These are phyloP conservation scores for Eupithecia pulchellata DNA, from an alignment of 2,888 invertebrate species.

Conservation along the genomic window DNA sequence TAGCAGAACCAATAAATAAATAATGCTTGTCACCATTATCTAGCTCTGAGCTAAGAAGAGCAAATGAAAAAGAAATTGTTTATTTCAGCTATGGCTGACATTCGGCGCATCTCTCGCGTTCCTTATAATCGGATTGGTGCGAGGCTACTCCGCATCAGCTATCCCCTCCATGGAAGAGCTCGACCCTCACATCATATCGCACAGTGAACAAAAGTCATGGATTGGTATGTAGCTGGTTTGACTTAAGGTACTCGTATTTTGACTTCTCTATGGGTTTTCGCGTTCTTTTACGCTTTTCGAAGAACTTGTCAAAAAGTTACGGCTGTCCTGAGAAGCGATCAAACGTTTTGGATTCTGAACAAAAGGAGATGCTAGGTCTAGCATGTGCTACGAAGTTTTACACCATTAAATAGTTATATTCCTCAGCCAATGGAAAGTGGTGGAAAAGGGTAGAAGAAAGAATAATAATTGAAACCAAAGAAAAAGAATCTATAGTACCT, in stretches of 20 bases:
- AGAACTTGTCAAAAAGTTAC: neutral
- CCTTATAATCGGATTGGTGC: slow-evolving; percentile 84
- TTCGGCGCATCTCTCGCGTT: slow-evolving; percentile 85
- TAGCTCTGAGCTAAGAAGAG: no score
- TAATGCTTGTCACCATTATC: neutral
- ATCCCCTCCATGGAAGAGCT: slow-evolving; percentile 80
- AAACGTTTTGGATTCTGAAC: no score
- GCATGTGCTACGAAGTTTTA: no score
- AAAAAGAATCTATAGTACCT: no score
- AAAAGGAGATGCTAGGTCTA: no score
- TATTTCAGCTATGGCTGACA: slow-evolving; percentile 82
- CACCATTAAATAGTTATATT: no score
- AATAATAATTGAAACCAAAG: no score
- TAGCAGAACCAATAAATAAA: neutral
- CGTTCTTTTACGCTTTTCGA: neutral
- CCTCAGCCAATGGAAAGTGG: no score
- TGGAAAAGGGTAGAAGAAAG: no score
- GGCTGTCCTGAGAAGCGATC: no score
- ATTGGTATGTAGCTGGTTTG: slow-evolving; percentile 69
- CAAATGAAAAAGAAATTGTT: neutral
- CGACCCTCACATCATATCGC: slow-evolving; percentile 74
- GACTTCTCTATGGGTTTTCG: no score
- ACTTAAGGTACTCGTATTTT: neutral
- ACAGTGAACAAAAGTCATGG: slow-evolving; percentile 83
- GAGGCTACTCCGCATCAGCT: slow-evolving; percentile 86